Evolutionary conservation across 1,140 invertebrate genomes (phyloP), one percentile per base, ranked within the genome.

Genomic region (Frieseomelitta varia): DNA sequence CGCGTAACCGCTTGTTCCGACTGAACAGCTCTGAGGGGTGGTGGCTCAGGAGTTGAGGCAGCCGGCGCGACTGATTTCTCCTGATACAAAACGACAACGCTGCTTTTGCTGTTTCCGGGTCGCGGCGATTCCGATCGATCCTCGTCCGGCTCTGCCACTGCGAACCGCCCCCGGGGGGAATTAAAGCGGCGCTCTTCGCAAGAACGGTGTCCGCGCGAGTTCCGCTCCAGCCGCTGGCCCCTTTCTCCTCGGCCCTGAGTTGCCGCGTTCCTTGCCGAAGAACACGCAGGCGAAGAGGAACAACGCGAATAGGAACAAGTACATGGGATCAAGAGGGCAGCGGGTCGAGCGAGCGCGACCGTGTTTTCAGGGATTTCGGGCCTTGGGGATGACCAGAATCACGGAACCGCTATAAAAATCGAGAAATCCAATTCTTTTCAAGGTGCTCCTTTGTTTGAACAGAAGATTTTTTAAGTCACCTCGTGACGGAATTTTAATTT

Each of bases 21-120:
- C 74, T 92, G 92, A 10, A 88, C 78, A 30, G 30, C 21, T 56
- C 85, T 80, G 24, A 91, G 76, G 51, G 88, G 76, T 30, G 79
- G 75, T 27, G 77, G 67, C 2, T 86, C 88, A 10, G 91, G 74
- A 47, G 87, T 73, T 3, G 80, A 68, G 2, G 85, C 69, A 14
- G 84, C 65, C 15, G 79, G 67, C n/a, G 67, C 74, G 67, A 61
- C 65, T 14, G 82, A 84, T 67, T 87, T 88, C 53, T 81, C 90
- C 81, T 91, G 86, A 71, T 93, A 92, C 27, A 94, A 82, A 4
- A 93, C 88, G 3, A 93, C 90, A 34, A 93, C 87, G 78, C 91
- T 93, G 77, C 90, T 92, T 58, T 93, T 93, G 67, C 92, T 93
- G 68, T 92, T 91, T 67, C 89, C 88, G 55, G 81, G 83, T 24